phyloP scores from a whole-genome alignment of 2,113 vertebrate species.

The Phrynocephalus versicolor region DNA sequence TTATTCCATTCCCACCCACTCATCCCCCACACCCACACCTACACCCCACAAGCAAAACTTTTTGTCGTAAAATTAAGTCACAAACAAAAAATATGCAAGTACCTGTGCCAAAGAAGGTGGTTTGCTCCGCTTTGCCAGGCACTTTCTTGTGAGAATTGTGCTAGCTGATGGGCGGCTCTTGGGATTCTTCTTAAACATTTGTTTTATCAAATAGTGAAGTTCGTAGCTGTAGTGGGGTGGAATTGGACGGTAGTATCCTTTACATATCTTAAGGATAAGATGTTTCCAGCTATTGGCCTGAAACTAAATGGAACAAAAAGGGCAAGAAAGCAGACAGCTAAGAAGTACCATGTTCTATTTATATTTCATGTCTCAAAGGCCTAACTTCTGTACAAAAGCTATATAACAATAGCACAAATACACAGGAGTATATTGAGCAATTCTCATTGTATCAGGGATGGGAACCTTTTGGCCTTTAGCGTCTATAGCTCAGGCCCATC shows the following conservation, averaged over 20 bases:
- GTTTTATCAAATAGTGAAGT: conserved; percentile 85
- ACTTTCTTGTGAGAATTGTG: conserved; percentile 85
- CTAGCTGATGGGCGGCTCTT: conserved; percentile 85
- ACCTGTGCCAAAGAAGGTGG: conserved; percentile 79
- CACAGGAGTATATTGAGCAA: neutral
- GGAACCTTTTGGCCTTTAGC: neutral
- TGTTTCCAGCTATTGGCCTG: conserved; percentile 92
- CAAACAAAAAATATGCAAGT: neutral
- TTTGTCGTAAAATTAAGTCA: neutral
- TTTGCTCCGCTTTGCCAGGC: conserved; percentile 73
- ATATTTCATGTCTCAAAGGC: neutral
- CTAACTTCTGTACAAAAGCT: neutral
- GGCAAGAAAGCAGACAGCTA: neutral
- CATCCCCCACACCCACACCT: no score
- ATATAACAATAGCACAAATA: conserved; percentile 17
- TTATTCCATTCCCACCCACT: neutral
- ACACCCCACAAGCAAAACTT: neutral
- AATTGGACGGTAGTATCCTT: conserved; percentile 83
- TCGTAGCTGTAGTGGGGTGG: conserved; percentile 86
- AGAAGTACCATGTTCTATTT: neutral
- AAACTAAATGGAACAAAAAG: conserved; percentile 77
- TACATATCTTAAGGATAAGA: conserved; percentile 92
- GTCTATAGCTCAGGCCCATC: neutral
- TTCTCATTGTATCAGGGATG: neutral
- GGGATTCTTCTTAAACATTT: conserved; percentile 92